A percentile compares a stretch with the other conserved stretches of the same genome.
Evolutionary conservation across 64 coral and sea anemone genomes (phyloP).

Genomic region (Pachyseris speciosa): DNA sequence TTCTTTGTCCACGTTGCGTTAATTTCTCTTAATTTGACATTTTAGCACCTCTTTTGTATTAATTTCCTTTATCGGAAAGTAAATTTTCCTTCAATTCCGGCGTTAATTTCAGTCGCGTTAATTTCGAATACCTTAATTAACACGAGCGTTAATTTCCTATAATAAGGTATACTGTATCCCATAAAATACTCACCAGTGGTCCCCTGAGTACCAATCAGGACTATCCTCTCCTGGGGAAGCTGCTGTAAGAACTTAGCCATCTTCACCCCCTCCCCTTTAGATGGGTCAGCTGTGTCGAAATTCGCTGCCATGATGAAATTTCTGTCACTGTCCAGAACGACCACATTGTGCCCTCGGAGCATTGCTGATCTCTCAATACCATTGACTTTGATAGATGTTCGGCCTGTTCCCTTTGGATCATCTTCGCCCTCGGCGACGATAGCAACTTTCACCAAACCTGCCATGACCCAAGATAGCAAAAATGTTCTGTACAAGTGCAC

Average conservation of each 20-base stretch:
- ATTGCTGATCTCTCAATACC: conserved; percentile 85
- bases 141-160: too few relatives aligned
- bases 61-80: too few relatives aligned
- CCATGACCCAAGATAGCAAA: not conserved
- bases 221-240: conserved; percentile 93
- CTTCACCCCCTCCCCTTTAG: conserved; percentile 83
- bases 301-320: conserved; percentile 89
- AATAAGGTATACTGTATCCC: too few relatives aligned
- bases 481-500: too few relatives aligned
- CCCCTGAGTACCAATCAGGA: conserved; percentile 93
- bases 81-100: too few relatives aligned
- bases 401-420: conserved; percentile 90
- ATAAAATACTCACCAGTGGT: conserved; percentile 76
- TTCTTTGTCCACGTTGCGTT: too few relatives aligned
- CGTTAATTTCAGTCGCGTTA: too few relatives aligned
- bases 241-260: conserved; percentile 93
- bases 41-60: too few relatives aligned
- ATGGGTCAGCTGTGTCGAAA: conserved; percentile 94
- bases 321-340: conserved; percentile 89
- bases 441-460: conserved; percentile 93
- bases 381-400: conserved; percentile 92
- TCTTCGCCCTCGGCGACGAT: conserved; percentile 88
- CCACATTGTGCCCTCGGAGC: conserved; percentile 91
- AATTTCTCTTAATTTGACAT: too few relatives aligned
- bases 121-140: too few relatives aligned